A percentile compares a stretch with the other conserved stretches of the same genome.
Conservation (phyloP, 2,113 vertebrate genomes). For the Dipodomys stephensi region DNA sequence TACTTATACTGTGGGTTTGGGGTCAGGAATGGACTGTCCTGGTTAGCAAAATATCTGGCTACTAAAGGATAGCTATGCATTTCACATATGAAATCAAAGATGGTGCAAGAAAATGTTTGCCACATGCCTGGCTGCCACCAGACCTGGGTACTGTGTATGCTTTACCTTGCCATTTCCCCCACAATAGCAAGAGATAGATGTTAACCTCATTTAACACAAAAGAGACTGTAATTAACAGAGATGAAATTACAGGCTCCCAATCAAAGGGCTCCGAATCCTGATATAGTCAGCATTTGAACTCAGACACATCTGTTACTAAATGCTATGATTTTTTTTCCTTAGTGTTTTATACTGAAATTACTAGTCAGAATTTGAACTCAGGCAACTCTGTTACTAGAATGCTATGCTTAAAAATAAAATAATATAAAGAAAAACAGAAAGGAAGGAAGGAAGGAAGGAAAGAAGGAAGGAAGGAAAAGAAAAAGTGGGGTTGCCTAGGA, state of each 20-base stretch:
- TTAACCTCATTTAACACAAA: neutral
- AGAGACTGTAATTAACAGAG: neutral
- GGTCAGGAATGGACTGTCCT: neutral
- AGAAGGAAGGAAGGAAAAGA: too few relatives aligned
- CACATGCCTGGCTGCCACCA: neutral
- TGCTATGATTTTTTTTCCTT: neutral
- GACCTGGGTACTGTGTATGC: neutral
- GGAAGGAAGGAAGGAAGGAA: too few relatives aligned
- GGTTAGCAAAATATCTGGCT: neutral
- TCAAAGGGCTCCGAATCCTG: neutral
- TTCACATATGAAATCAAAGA: neutral
- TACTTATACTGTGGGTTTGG: neutral
- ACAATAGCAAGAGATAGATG: neutral
- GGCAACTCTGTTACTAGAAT: too few relatives aligned
- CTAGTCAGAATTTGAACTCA: too few relatives aligned
- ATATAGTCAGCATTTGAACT: neutral
- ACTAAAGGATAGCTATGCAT: neutral
- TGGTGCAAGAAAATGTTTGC: neutral
- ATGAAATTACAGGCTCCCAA: neutral
- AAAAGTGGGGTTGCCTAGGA: slow-evolving; percentile 83
- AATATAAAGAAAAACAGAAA: too few relatives aligned
- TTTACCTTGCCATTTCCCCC: neutral
- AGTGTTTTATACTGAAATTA: neutral
- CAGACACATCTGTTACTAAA: neutral
- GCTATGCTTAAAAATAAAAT: too few relatives aligned